Conservation (phyloP, 1,140 invertebrate species). For the Gryon sp. region DNA sequence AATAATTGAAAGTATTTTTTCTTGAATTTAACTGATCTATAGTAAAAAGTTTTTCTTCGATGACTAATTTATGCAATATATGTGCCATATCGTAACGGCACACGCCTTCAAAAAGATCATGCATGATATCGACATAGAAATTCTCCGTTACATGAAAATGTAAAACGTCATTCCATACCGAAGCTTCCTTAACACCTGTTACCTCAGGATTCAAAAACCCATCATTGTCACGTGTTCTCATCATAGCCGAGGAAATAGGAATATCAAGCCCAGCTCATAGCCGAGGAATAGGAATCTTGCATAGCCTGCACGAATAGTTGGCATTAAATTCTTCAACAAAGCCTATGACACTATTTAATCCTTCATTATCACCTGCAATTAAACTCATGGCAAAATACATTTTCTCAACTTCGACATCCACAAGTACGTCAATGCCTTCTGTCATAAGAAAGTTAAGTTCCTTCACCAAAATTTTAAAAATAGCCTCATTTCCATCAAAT, state of each 20-base stretch:
- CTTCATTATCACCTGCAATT: conserved; percentile 12
- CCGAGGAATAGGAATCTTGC: no score
- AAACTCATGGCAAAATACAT: conserved; percentile 23
- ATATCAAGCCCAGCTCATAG: no score
- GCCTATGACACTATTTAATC: conserved; percentile 8
- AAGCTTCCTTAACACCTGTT: not conserved
- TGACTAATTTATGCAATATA: not conserved
- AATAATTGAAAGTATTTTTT: not conserved
- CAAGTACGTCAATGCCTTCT: conserved; percentile 3
- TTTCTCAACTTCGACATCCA: conserved; percentile 9
- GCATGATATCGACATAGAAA: not conserved
- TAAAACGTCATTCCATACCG: not conserved
- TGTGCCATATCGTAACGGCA: not conserved
- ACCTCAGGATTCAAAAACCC: not conserved
- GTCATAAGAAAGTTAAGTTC: conserved; percentile 20
- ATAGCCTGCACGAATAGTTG: conserved; percentile 4
- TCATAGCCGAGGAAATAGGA: no score
- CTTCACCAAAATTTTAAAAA: conserved; percentile 17
- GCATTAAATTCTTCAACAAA: conserved; percentile 12
- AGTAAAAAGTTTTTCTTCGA: not conserved
- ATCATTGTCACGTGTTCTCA: no score
- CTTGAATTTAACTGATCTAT: not conserved
- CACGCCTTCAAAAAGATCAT: not conserved
- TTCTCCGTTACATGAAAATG: not conserved
- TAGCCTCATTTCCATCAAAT: conserved; percentile 21